Evolutionary conservation across 2,113 vertebrate species (phyloP).

Genomic region (Ammodramus savannarum): DNA sequence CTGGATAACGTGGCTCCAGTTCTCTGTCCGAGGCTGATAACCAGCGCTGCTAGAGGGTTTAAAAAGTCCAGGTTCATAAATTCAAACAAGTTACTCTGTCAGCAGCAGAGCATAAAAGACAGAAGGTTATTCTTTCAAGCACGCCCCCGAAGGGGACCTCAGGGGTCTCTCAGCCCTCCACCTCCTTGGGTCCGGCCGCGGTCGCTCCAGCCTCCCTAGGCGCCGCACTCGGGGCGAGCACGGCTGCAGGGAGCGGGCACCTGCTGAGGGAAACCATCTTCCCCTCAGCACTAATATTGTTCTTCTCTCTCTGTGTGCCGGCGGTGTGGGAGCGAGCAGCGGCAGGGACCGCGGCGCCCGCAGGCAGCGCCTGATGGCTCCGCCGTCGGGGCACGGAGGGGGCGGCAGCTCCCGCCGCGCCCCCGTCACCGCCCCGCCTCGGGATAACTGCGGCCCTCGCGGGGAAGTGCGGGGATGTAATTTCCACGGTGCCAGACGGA

Average conservation of each 20-base stretch:
- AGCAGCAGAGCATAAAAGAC: neutral
- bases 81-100: neutral
- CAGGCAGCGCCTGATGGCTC: neutral
- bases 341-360: accelerated
- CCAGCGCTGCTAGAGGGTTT: neutral
- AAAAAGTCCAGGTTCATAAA: neutral
- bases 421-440: neutral
- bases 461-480: neutral
- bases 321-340: neutral
- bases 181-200: accelerated
- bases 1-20: neutral
- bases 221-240: accelerated
- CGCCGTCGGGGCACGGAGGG: neutral
- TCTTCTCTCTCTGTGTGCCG: accelerated
- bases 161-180: neutral
- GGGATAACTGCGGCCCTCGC: neutral
- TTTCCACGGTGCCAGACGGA: neutral
- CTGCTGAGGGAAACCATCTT: neutral
- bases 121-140: neutral
- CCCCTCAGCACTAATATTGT: accelerated
- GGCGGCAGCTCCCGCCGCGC: neutral
- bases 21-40: neutral
- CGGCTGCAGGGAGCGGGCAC: neutral
- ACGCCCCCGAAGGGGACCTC: too few species aligned
- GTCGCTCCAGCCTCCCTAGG: neutral